phyloP scores from a whole-genome alignment of 1,140 invertebrate genomes.

The Cydia strobilella region DNA sequence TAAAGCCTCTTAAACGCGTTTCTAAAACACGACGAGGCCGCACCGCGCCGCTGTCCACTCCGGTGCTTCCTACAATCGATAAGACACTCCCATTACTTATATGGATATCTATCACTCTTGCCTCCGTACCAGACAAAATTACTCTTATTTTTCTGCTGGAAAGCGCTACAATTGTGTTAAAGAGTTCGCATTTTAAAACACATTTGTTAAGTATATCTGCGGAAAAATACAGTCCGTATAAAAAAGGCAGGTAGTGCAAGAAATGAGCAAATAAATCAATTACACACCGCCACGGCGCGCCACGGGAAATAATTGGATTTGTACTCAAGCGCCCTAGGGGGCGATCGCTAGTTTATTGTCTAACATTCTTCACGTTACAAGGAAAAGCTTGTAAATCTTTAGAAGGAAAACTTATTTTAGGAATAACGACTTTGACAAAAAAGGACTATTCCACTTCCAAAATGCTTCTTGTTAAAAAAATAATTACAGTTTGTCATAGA shows the following conservation, averaged over 20 bases:
- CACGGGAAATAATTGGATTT: constrained; percentile 68
- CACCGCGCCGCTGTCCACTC: constrained; percentile 41
- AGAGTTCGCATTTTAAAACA: constrained; percentile 21
- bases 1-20: constrained; percentile 54
- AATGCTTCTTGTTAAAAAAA: not conserved
- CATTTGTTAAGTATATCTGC: constrained; percentile 22
- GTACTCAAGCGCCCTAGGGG: constrained; percentile 53
- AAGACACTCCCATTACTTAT: constrained; percentile 35
- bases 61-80: constrained; percentile 42
- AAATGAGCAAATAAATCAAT: constrained; percentile 73
- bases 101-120: constrained; percentile 26
- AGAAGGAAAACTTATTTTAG: constrained; percentile 25
- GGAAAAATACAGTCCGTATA: constrained; percentile 10
- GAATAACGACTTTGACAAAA: constrained; percentile 15
- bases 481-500: not conserved
- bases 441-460: not conserved
- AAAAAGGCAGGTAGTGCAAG: constrained; percentile 35
- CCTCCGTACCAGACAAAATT: not conserved
- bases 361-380: constrained; percentile 46
- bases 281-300: constrained; percentile 57
- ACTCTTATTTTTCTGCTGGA: not conserved
- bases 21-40: constrained; percentile 42
- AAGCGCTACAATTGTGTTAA: constrained; percentile 21
- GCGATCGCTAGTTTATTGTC: constrained; percentile 58
- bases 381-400: constrained; percentile 31